Evolutionary conservation across 1,140 invertebrate genomes (phyloP).

Genomic region (Lepidurus couesii): DNA sequence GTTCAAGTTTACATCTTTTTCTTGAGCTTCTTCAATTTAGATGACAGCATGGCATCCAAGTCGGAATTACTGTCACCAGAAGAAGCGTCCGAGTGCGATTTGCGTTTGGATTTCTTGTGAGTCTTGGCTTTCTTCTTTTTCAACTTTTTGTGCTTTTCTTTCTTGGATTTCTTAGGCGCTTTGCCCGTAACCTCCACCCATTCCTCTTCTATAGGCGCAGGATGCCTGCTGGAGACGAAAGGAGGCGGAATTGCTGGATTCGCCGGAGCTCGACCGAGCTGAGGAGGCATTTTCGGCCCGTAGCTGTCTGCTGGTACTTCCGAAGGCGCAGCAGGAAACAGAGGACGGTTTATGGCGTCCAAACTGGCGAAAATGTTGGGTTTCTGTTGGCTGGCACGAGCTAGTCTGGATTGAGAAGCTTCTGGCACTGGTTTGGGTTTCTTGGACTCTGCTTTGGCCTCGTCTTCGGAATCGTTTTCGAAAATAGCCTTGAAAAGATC

Average conservation of each 20-base stretch:
- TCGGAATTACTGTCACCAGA: background rate
- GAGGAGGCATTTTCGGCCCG: background rate
- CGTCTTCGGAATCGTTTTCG: slow-evolving; percentile 50
- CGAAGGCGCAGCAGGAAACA: background rate
- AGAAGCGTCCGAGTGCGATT: background rate
- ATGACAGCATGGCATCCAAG: background rate
- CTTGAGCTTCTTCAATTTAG: background rate
- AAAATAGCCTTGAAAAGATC: slow-evolving; percentile 55
- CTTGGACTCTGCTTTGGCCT: slow-evolving; percentile 36
- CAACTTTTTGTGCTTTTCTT: slow-evolving; percentile 40
- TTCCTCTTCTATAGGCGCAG: slow-evolving; percentile 36
- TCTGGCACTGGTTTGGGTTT: slow-evolving; percentile 58
- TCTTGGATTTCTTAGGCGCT: slow-evolving; percentile 13
- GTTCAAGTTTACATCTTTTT: background rate
- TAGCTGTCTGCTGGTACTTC: background rate
- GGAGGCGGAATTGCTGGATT: background rate
- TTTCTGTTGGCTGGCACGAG: slow-evolving; percentile 27
- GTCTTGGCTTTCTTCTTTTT: slow-evolving; percentile 40
- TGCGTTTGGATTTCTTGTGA: slow-evolving; percentile 14
- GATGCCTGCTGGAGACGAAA: background rate
- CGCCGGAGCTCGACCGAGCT: background rate
- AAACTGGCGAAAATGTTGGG: background rate
- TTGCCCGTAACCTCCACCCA: slow-evolving; percentile 23
- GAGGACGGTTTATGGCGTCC: background rate
- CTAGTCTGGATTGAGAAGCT: slow-evolving; percentile 47